Evolutionary conservation across 1,140 invertebrate species (phyloP).

Genomic region (Drosophila elegans): DNA sequence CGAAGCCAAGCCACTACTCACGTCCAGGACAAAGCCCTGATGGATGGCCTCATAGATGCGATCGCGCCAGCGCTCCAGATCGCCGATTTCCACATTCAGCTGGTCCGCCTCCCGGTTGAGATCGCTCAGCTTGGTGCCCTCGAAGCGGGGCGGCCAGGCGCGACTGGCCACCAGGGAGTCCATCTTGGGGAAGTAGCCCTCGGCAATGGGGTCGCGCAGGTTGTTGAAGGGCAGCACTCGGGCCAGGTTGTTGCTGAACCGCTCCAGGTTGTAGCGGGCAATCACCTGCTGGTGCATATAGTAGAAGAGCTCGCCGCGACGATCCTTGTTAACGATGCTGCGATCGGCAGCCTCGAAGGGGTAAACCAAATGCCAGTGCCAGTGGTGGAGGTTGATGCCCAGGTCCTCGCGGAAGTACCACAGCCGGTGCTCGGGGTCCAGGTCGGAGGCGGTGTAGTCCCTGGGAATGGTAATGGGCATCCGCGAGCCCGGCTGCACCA

Average conservation of each 20-base stretch:
- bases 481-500: conserved; percentile 88
- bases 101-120: conserved; percentile 89
- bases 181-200: conserved; percentile 91
- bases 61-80: conserved; percentile 91
- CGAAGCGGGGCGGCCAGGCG: conserved; percentile 88
- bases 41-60: conserved; percentile 91
- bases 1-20: conserved; percentile 65
- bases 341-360: conserved; percentile 88
- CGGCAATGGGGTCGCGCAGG: conserved; percentile 87
- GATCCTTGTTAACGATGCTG: conserved; percentile 88
- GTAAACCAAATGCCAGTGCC: conserved; percentile 94
- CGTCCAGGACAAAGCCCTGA: conserved; percentile 87
- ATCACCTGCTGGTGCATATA: conserved; percentile 92
- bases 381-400: conserved; percentile 92
- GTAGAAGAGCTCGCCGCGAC: conserved; percentile 91
- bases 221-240: conserved; percentile 87
- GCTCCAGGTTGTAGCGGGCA: conserved; percentile 89
- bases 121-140: conserved; percentile 87
- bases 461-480: conserved; percentile 89
- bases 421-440: conserved; percentile 90
- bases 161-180: conserved; percentile 88
- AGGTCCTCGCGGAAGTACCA: conserved; percentile 91
- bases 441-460: conserved; percentile 90
- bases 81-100: conserved; percentile 88
- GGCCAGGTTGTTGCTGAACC: conserved; percentile 87